These are phyloP conservation scores for Diorhabda elongata DNA, from an alignment of 1,140 invertebrate species.

Conservation along the genomic window DNA sequence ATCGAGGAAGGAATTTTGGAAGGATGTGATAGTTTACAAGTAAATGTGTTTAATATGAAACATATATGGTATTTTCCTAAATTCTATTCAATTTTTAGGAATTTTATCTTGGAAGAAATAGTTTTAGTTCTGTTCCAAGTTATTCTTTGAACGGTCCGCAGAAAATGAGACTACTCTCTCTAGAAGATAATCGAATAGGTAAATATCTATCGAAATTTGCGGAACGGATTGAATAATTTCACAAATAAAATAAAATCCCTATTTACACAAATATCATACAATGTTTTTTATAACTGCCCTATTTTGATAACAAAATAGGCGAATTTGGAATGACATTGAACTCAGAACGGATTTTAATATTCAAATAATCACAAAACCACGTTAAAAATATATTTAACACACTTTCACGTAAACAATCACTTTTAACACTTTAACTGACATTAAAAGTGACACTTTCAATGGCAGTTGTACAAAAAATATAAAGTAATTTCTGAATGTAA, in stretches of 20 bases:
- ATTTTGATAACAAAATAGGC: too few relatives aligned
- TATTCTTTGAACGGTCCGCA: constrained; percentile 73
- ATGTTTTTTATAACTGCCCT: too few relatives aligned
- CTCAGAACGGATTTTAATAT: too few relatives aligned
- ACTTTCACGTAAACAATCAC: too few relatives aligned
- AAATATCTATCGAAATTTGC: constrained; percentile 36
- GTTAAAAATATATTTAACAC: too few relatives aligned
- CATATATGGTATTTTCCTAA: not conserved
- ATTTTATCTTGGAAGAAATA: constrained; percentile 75
- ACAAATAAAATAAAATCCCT: not conserved
- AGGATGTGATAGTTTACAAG: constrained; percentile 70
- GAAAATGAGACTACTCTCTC: constrained; percentile 64
- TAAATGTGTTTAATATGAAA: constrained; percentile 38
- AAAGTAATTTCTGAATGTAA: too few relatives aligned
- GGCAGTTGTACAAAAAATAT: too few relatives aligned
- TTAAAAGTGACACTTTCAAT: too few relatives aligned
- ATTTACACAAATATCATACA: not conserved
- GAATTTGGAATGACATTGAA: too few relatives aligned
- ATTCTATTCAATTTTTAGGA: constrained; percentile 55
- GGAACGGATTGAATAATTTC: not conserved
- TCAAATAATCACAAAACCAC: too few relatives aligned
- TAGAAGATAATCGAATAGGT: constrained; percentile 79
- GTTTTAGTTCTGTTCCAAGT: constrained; percentile 68
- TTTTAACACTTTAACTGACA: too few relatives aligned
- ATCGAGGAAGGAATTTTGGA: constrained; percentile 82